Evolutionary conservation across 2,888 invertebrate genomes (phyloP).

Genomic region (Junonia oenone): DNA sequence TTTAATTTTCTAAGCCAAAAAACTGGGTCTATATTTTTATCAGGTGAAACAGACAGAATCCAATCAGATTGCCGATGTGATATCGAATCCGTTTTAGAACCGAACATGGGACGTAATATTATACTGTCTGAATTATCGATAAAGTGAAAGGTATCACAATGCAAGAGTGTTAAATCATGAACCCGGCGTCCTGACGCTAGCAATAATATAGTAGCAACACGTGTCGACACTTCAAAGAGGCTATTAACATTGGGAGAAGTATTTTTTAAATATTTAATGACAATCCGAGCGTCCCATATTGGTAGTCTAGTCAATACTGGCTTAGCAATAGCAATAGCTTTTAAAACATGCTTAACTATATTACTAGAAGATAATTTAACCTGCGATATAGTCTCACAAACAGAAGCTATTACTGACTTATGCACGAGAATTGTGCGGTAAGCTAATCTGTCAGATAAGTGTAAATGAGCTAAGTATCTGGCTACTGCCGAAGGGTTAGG

Average conservation of each 20-base stretch:
- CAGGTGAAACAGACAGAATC: conserved; percentile 13
- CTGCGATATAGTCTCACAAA: conserved; percentile 21
- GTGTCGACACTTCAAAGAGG: conserved; percentile 19
- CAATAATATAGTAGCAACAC: conserved; percentile 21
- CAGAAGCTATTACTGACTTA: conserved; percentile 26
- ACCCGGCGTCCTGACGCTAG: conserved; percentile 29
- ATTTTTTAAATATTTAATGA: not conserved
- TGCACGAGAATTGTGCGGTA: conserved; percentile 29
- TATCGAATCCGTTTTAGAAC: conserved; percentile 28
- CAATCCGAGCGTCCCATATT: conserved; percentile 24
- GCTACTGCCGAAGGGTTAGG: conserved; percentile 19
- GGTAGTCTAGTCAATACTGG: conserved; percentile 17
- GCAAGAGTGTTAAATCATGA: conserved; percentile 28
- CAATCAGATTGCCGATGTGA: conserved; percentile 23
- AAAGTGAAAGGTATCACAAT: conserved; percentile 17
- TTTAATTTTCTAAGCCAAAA: conserved; percentile 16
- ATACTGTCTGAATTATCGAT: conserved; percentile 20
- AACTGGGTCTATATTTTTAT: conserved; percentile 17
- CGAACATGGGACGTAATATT: conserved; percentile 25
- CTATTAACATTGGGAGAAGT: not conserved
- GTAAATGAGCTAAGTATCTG: conserved; percentile 23
- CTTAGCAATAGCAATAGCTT: conserved; percentile 20
- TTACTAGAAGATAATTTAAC: conserved; percentile 17
- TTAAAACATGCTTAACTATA: conserved; percentile 23
- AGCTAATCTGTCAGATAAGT: conserved; percentile 18